Evolutionary conservation across 1,140 invertebrate genomes (phyloP).

Genomic region (Apolygus lucorum): DNA sequence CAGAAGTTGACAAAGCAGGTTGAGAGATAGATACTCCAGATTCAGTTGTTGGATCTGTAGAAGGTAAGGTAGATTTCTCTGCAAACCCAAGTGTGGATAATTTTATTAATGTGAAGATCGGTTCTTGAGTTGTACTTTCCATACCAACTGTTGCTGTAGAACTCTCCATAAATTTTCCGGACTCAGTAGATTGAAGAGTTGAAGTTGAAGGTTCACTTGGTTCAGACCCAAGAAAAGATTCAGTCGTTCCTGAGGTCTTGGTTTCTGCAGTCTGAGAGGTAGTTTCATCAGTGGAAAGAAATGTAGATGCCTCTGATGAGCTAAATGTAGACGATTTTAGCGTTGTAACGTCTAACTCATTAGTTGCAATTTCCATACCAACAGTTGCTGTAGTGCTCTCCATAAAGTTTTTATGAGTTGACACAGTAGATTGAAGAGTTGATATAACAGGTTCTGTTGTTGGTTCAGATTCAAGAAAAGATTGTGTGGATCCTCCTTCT

Average conservation of each 20-base stretch:
- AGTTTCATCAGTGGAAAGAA: neutral
- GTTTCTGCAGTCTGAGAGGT: neutral
- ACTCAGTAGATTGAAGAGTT: neutral
- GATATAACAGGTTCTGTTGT: neutral
- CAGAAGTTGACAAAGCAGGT: neutral
- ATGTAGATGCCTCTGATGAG: neutral
- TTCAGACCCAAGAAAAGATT: too few relatives aligned
- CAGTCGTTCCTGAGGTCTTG: too few relatives aligned
- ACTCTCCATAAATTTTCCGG: neutral
- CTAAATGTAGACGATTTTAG: neutral
- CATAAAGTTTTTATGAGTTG: neutral
- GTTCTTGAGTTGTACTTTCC: slow-evolving; percentile 6
- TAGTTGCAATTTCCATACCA: slow-evolving; percentile 12
- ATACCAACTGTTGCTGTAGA: slow-evolving; percentile 5
- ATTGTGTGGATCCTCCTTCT: too few relatives aligned
- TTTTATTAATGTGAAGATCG: neutral
- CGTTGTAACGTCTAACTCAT: slow-evolving; percentile 6
- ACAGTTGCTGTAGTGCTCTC: neutral
- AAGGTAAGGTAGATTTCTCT: neutral
- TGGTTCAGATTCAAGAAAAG: too few relatives aligned
- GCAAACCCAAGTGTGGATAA: neutral
- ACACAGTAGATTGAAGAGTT: neutral
- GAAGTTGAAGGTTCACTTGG: neutral
- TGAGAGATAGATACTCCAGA: neutral
- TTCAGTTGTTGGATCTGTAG: slow-evolving; percentile 10